phyloP scores from a whole-genome alignment of 2,888 invertebrate genomes.

The Ennomos fuscantarius region DNA sequence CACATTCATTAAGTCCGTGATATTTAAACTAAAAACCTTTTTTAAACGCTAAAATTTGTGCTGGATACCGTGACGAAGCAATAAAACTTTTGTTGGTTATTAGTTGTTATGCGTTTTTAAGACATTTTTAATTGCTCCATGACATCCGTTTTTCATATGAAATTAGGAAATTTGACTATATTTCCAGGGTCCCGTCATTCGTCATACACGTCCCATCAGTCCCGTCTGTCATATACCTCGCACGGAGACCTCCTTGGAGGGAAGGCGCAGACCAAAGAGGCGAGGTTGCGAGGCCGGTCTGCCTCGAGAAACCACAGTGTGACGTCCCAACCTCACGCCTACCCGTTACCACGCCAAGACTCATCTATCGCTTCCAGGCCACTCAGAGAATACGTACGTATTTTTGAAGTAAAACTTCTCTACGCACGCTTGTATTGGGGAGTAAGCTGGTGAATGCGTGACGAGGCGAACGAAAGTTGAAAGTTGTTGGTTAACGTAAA shows the following conservation, averaged over 20 bases:
- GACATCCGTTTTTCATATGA: too few species aligned
- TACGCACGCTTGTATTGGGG: too few species aligned
- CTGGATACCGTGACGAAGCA: too few species aligned
- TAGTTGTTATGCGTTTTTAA: too few species aligned
- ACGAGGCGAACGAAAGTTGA: too few species aligned
- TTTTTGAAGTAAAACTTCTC: too few species aligned
- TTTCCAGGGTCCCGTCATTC: slow-evolving; percentile 93
- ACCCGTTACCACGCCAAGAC: slow-evolving; percentile 79
- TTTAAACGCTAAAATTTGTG: too few species aligned
- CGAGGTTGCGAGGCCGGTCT: slow-evolving; percentile 91
- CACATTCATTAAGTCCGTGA: slow-evolving; percentile 1
- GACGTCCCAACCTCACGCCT: slow-evolving; percentile 84
- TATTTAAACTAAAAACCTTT: too few species aligned
- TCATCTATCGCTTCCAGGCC: slow-evolving; percentile 86
- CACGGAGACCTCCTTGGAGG: slow-evolving; percentile 95
- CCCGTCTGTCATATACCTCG: slow-evolving; percentile 96
- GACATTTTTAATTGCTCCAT: too few species aligned
- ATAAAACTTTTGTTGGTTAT: too few species aligned
- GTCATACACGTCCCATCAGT: slow-evolving; percentile 98
- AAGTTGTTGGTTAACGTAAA: too few species aligned
- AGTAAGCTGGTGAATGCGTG: too few species aligned
- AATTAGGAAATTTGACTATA: background rate
- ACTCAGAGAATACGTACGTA: slow-evolving; percentile 90
- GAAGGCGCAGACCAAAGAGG: slow-evolving; percentile 93
- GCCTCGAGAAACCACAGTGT: slow-evolving; percentile 88